Percentiles rank a stretch among this genome's conserved stretches.
phyloP scores from a whole-genome alignment of 2,888 invertebrate genomes.

The Mythimna loreyi region DNA sequence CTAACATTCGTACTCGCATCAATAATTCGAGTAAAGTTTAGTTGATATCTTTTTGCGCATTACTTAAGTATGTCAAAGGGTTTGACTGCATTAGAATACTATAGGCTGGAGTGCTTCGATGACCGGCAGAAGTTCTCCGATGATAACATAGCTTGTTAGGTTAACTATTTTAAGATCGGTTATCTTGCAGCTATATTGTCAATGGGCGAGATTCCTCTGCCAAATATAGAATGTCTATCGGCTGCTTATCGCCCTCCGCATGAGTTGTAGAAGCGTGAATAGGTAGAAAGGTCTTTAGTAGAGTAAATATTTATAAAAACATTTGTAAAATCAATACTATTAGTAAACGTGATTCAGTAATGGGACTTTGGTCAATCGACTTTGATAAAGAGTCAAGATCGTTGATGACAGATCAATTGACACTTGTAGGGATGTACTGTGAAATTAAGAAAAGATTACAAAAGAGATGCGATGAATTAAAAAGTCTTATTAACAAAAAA shows the following conservation, averaged over 20 bases:
- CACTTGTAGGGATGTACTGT: not conserved
- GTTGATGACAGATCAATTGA: constrained; percentile 18
- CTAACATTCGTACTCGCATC: constrained; percentile 28
- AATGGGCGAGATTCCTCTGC: constrained; percentile 43
- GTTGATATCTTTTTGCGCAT: constrained; percentile 38
- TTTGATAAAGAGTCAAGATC: constrained; percentile 32
- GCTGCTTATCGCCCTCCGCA: constrained; percentile 21
- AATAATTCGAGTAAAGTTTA: constrained; percentile 43
- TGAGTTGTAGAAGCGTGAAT: constrained; percentile 7
- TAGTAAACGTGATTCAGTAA: constrained; percentile 23
- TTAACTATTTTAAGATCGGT: constrained; percentile 43
- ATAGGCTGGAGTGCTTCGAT: constrained; percentile 27
- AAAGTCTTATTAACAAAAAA: not conserved
- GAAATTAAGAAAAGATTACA: not conserved
- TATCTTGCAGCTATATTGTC: constrained; percentile 48
- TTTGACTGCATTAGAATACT: constrained; percentile 18
- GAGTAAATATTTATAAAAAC: constrained; percentile 30
- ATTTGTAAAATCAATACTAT: constrained; percentile 25
- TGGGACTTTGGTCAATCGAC: constrained; percentile 25
- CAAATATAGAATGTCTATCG: constrained; percentile 50
- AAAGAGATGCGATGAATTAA: not conserved
- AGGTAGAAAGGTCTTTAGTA: constrained; percentile 21
- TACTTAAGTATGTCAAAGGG: constrained; percentile 19
- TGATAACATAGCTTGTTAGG: constrained; percentile 32
- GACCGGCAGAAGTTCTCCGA: constrained; percentile 7